A percentile compares a stretch with the other conserved stretches of the same genome.
These are phyloP conservation scores for Lophius piscatorius DNA, from an alignment of 2,113 vertebrate species.

Conservation along the genomic window DNA sequence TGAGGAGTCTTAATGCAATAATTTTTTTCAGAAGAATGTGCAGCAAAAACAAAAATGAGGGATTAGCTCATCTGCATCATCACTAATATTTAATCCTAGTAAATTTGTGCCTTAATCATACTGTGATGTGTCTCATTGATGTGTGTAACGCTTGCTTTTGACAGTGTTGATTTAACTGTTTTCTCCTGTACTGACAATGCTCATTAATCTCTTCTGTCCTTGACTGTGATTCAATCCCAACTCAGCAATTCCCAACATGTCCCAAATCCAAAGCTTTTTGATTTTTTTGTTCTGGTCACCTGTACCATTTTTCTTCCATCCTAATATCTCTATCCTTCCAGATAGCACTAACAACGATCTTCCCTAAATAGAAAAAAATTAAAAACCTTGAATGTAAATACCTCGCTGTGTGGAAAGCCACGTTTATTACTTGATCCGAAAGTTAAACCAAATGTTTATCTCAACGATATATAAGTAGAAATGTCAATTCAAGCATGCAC, in stretches of 20 bases:
- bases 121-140: too few species aligned
- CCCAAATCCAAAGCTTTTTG: conserved; percentile 89
- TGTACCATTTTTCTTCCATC: conserved; percentile 57
- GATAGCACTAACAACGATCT: conserved; percentile 5
- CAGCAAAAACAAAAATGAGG: too few species aligned
- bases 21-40: too few species aligned
- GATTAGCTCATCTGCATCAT: too few species aligned
- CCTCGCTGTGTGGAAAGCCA: too few species aligned
- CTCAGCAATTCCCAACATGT: conserved; percentile 63
- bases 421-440: conserved; percentile 1
- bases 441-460: conserved; percentile 6
- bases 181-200: conserved; percentile 86
- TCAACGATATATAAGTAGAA: conserved; percentile 13
- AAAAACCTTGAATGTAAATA: too few species aligned
- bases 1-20: too few species aligned
- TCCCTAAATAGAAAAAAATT: too few species aligned
- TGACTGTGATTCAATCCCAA: conserved; percentile 84
- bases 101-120: too few species aligned
- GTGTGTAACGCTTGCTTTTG: too few species aligned
- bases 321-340: conserved; percentile 41
- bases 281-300: conserved; percentile 90
- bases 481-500: conserved; percentile 27
- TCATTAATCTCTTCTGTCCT: conserved; percentile 90
- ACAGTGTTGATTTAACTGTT: conserved; percentile 66
- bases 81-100: too few species aligned